Evolutionary conservation across 2,797 vertebrate genomes (phyloP).

Genomic region (Cryptoprocta ferox): DNA sequence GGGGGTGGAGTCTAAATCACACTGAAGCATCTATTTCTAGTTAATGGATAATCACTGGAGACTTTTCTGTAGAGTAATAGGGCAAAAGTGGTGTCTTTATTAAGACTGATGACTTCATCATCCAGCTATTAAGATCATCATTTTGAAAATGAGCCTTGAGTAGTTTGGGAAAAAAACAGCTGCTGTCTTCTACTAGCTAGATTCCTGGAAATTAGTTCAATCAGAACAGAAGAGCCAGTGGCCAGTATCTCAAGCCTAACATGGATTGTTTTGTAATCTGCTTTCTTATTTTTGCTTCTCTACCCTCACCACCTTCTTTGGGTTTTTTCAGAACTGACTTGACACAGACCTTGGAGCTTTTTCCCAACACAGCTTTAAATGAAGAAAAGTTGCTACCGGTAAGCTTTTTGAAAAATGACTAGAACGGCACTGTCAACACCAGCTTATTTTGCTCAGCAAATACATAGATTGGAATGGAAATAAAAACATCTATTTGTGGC

Average conservation of each 20-base stretch:
- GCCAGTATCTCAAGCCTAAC: neutral
- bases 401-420: neutral
- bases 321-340: neutral
- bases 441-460: neutral
- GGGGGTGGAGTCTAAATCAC: neutral
- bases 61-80: constrained; percentile 18
- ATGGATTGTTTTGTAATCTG: neutral
- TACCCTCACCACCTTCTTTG: neutral
- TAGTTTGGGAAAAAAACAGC: neutral
- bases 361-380: neutral
- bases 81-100: constrained; percentile 19
- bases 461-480: neutral
- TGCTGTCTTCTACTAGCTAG: neutral
- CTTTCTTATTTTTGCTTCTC: neutral
- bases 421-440: neutral
- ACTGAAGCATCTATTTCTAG: neutral
- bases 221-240: neutral
- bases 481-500: neutral
- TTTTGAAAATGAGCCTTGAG: constrained; percentile 55
- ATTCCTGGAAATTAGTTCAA: neutral
- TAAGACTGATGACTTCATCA: constrained; percentile 27
- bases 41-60: constrained; percentile 25
- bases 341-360: neutral
- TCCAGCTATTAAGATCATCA: constrained; percentile 47
- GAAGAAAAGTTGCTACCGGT: neutral